phyloP scores from a whole-genome alignment of 2,113 vertebrate species.

The Bubo bubo region DNA sequence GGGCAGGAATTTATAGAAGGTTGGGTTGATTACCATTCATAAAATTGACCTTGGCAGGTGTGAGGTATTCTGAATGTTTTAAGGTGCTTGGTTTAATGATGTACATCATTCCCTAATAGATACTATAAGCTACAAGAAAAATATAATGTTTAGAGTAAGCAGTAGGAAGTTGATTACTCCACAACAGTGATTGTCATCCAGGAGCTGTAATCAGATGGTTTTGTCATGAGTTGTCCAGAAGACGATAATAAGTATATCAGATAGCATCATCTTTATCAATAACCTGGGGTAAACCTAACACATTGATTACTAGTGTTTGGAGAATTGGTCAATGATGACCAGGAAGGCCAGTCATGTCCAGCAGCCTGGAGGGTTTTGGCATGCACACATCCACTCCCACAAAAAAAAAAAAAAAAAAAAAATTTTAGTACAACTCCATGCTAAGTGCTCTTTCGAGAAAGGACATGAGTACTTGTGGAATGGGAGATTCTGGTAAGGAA shows the following conservation, averaged over 20 bases:
- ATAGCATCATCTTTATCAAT: rapidly evolving
- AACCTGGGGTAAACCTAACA: background rate
- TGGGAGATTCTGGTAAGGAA: background rate
- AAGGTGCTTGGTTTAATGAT: background rate
- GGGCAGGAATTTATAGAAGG: background rate
- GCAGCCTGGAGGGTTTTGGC: background rate
- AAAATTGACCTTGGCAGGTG: background rate
- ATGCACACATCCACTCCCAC: background rate
- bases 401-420: too few species aligned
- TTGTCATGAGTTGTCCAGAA: background rate
- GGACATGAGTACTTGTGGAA: rapidly evolving
- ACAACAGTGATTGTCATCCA: background rate
- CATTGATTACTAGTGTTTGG: rapidly evolving
- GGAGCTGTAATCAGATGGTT: background rate
- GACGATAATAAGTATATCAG: background rate
- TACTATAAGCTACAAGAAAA: background rate
- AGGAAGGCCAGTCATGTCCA: background rate
- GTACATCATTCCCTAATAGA: background rate
- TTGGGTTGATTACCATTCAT: background rate
- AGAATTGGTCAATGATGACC: background rate
- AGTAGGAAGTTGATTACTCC: background rate
- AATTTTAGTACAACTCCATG: background rate
- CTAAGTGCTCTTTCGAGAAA: background rate
- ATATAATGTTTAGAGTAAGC: background rate
- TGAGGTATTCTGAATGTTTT: background rate